These are phyloP conservation scores for Embiotoca jacksoni DNA, from an alignment of 2,113 vertebrate genomes.

Conservation along the genomic window DNA sequence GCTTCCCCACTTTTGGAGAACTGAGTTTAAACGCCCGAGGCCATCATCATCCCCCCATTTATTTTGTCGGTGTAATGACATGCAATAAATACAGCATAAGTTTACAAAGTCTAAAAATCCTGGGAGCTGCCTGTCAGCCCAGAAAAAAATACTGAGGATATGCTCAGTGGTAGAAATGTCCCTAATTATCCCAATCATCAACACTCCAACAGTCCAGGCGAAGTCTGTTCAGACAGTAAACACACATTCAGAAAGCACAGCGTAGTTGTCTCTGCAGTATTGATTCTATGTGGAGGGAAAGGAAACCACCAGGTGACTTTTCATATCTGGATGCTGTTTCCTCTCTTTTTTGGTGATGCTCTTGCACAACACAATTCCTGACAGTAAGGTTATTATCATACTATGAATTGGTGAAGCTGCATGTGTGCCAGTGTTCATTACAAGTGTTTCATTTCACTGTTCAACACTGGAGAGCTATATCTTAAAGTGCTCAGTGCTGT, in stretches of 20 bases:
- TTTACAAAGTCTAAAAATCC: neutral
- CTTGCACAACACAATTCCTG: constrained; percentile 7
- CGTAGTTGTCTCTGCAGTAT: neutral
- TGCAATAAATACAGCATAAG: too few species aligned
- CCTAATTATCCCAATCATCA: neutral
- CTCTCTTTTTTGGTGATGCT: neutral
- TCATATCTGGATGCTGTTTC: constrained; percentile 1
- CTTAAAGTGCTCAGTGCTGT: neutral
- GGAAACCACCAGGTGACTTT: constrained; percentile 9
- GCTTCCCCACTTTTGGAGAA: too few species aligned
- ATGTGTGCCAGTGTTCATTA: constrained; percentile 2
- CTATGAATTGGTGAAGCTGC: constrained; percentile 4
- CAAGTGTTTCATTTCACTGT: neutral
- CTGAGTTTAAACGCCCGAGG: too few species aligned
- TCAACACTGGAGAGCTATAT: neutral
- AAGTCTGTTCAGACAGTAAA: too few species aligned
- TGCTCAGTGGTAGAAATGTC: neutral
- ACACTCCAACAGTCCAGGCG: too few species aligned
- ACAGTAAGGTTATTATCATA: constrained; percentile 8
- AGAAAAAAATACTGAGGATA: neutral
- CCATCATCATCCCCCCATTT: too few species aligned
- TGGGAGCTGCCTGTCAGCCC: neutral
- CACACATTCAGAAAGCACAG: too few species aligned
- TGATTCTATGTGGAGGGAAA: neutral
- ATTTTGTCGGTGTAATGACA: too few species aligned